phyloP scores from a whole-genome alignment of 2,888 invertebrate genomes.

The Nymphalis c-album region DNA sequence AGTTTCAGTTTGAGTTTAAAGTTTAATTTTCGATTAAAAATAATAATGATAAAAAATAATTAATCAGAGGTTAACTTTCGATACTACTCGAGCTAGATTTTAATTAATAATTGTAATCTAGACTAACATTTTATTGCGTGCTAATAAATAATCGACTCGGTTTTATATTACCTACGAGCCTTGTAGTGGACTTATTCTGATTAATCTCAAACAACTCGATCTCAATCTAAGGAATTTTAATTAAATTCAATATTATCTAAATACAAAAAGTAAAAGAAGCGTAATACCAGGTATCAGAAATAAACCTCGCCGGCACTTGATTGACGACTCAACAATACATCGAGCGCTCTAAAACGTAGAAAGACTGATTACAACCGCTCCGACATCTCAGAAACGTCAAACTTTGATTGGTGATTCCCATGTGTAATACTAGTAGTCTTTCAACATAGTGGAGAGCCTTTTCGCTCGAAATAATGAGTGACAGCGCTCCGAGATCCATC shows the following conservation, averaged over 20 bases:
- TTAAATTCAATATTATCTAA: conserved; percentile 63
- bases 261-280: conserved; percentile 56
- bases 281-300: conserved; percentile 52
- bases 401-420: conserved; percentile 79
- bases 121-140: conserved; percentile 10
- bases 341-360: conserved; percentile 53
- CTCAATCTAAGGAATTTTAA: conserved; percentile 60
- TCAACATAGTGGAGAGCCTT: conserved; percentile 52
- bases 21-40: neutral
- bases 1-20: too few relatives aligned
- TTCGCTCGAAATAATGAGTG: conserved; percentile 48
- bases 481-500: conserved; percentile 60
- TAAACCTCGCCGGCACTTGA: conserved; percentile 55
- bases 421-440: conserved; percentile 79
- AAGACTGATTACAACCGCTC: conserved; percentile 63
- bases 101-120: conserved; percentile 1
- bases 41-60: neutral
- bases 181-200: conserved; percentile 31
- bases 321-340: conserved; percentile 68
- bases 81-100: too few relatives aligned
- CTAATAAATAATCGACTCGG: conserved; percentile 17
- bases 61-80: neutral
- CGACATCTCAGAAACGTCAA: conserved; percentile 73
- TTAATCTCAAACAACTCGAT: conserved; percentile 43
- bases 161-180: conserved; percentile 12